Percentiles rank a stretch among this genome's conserved stretches.
Conservation (phyloP, 2,888 invertebrate genomes). For the Nesidiocoris tenuis region DNA sequence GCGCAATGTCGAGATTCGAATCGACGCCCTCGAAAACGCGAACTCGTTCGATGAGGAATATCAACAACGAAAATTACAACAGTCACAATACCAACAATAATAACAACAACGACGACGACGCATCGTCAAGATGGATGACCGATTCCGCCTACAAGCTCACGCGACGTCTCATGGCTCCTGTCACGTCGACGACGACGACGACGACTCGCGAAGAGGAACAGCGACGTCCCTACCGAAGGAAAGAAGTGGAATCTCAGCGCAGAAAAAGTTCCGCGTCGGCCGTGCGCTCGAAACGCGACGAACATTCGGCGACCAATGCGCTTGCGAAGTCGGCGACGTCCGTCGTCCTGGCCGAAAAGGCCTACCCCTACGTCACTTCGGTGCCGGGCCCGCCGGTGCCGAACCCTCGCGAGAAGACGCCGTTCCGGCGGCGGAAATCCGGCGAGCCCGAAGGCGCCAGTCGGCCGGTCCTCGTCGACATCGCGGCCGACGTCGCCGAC, state of each 20-base stretch:
- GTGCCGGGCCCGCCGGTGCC: conserved; percentile 47
- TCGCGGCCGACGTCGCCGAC: conserved; percentile 33
- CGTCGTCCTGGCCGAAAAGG: conserved; percentile 69
- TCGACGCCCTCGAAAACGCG: conserved; percentile 53
- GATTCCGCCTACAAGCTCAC: conserved; percentile 20
- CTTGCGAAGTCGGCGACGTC: conserved; percentile 72
- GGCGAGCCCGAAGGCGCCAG: conserved; percentile 38
- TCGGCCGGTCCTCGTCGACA: conserved; percentile 46
- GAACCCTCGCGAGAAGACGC: conserved; percentile 62
- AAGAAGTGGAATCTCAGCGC: conserved; percentile 58
- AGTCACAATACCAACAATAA: conserved; percentile 26
- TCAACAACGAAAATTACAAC: not conserved
- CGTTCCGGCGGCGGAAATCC: conserved; percentile 56
- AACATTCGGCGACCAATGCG: conserved; percentile 41
- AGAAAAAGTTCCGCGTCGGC: conserved; percentile 77
- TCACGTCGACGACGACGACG: not conserved
- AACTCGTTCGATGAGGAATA: not conserved
- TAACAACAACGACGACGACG: conserved; percentile 44
- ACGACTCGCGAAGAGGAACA: conserved; percentile 2
- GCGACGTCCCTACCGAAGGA: conserved; percentile 12
- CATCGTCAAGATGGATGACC: conserved; percentile 31
- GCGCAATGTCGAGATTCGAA: conserved; percentile 50
- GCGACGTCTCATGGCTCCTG: conserved; percentile 4
- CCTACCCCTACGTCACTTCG: conserved; percentile 61
- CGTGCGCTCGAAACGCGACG: conserved; percentile 60